Conservation (phyloP, 2,797 vertebrate genomes). For the Gambusia yucatana region DNA sequence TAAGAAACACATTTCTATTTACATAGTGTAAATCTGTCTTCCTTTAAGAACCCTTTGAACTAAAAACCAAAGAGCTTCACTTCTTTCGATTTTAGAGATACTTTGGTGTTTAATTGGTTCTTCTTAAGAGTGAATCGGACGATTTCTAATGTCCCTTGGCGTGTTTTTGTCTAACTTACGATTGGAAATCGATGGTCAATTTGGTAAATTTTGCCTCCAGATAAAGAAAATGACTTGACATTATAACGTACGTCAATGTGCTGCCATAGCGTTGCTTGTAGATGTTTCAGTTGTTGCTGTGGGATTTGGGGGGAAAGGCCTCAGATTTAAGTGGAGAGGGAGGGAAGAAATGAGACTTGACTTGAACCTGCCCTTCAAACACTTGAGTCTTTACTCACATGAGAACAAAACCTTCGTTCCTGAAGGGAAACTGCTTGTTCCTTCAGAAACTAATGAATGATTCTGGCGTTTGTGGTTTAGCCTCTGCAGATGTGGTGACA, state of each 20-base stretch:
- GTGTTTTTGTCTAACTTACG: not conserved
- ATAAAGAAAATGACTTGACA: not conserved
- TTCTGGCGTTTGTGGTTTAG: not conserved
- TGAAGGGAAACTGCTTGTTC: not conserved
- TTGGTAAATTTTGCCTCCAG: not conserved
- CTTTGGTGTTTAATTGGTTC: not conserved
- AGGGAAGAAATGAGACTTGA: not conserved
- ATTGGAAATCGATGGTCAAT: not conserved
- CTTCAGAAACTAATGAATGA: not conserved
- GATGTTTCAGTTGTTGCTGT: too few species aligned
- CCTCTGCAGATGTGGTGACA: conserved; percentile 12
- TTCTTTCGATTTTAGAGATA: not conserved
- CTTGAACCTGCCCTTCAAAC: too few species aligned
- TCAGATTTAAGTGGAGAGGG: too few species aligned
- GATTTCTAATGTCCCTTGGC: not conserved
- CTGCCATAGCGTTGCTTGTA: not conserved
- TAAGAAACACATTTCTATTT: not conserved
- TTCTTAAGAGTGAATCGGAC: not conserved
- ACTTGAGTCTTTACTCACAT: too few species aligned
- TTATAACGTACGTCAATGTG: not conserved
- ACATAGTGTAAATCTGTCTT: not conserved
- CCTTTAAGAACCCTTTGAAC: not conserved
- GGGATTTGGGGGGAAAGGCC: too few species aligned
- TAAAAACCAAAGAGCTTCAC: not conserved
- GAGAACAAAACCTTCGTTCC: not conserved